These are phyloP conservation scores for Rana temporaria DNA, from an alignment of 2,113 vertebrate genomes.

Conservation along the genomic window DNA sequence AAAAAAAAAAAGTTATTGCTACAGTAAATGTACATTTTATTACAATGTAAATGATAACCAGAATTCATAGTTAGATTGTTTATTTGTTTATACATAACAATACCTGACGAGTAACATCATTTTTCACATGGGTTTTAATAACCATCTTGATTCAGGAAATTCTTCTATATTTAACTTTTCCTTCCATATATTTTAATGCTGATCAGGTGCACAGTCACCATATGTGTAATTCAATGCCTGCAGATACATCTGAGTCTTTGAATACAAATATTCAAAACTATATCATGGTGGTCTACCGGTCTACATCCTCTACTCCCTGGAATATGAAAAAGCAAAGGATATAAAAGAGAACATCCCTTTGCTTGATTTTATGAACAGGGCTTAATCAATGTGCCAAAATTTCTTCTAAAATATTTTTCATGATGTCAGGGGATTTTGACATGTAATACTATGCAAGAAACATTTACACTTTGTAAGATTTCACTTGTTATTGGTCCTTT, in stretches of 20 bases:
- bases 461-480: slow-evolving; percentile 38
- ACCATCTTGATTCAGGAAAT: neutral
- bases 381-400: slow-evolving; percentile 27
- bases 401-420: slow-evolving; percentile 41
- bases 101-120: too few species aligned
- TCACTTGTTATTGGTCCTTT: slow-evolving; percentile 15
- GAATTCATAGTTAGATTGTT: too few species aligned
- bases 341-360: neutral
- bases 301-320: neutral
- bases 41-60: too few species aligned
- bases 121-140: neutral
- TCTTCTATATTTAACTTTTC: neutral
- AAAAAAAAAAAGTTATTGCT: too few species aligned
- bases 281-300: slow-evolving; percentile 35
- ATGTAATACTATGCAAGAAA: slow-evolving; percentile 33
- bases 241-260: neutral
- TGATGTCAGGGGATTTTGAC: slow-evolving; percentile 40
- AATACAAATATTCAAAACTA: neutral
- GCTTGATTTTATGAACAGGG: neutral
- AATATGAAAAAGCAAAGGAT: slow-evolving; percentile 4
- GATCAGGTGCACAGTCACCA: slow-evolving; percentile 13
- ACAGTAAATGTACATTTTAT: too few species aligned
- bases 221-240: neutral
- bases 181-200: slow-evolving; percentile 20
- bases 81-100: too few species aligned